Base-by-base conservation (phyloP, 2,113 vertebrate genomes). In the Abramis brama region DNA sequence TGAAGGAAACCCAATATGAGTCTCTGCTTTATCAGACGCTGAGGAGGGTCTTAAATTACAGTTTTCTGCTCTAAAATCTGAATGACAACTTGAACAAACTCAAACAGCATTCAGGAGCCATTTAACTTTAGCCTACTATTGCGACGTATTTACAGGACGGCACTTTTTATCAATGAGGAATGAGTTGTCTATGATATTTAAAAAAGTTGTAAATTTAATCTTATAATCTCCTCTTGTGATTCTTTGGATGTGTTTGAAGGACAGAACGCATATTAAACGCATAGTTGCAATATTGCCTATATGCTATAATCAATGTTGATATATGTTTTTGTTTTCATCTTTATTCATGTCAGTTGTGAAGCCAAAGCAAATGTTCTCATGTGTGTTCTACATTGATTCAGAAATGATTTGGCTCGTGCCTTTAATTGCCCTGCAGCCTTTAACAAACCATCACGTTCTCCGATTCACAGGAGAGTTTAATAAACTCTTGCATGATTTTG, bases 21-120 rank as follows among this genome's bases (percentile, higher is more conserved):
- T 77, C 85, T 84, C 71, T 71, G 83, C 80, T 91, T 78, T 82
- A 74, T 77, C 76, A 71, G 66, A 82, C 83, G 55, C 76, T 82
- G 83, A 47, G 57, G 66, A 83, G 81, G 87, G 55, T 71, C 47
- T 25, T 87, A 81, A 89, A 90, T 89, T 84, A 27, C 47, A 80
- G 76, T 2, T 45, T 47, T 50, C 3, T 50, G 36, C 33, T 47
- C 23, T n/a, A 4, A 25, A 52, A 12, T 13, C 43, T 25, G 39
- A n/a, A 36, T 2, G 23, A 36, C 39, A 13, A 71, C 30, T 36
- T 36, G 36, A 43, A 43, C 39, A 43, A 43, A 2, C 21, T 5
- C 11, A 74, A 1, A 21, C 71, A n/a, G 43, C 11, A 3, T 15
- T 15, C 11, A 75, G 5, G 21, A 75, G 23, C 11, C 5, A 47